Evolutionary conservation across 2,888 invertebrate species (phyloP), one percentile per base, ranked within the genome.

Genomic region (Dorcus hopei): DNA sequence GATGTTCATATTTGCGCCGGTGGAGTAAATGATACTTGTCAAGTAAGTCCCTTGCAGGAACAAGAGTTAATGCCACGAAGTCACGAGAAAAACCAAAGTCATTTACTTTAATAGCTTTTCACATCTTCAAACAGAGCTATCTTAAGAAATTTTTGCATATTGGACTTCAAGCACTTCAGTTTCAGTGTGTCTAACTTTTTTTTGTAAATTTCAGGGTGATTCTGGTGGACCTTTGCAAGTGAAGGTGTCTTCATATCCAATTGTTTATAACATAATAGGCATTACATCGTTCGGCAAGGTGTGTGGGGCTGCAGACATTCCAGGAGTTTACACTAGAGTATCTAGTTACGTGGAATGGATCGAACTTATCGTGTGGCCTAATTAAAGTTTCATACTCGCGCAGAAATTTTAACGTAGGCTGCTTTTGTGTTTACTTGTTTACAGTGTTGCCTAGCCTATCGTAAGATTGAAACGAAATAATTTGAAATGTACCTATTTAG

Each of bases 321-420:
- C 80, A 4, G 80, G 78, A 3, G 72, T 80, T 11, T 81, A 79
- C 54, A 85, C 86, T 0, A 77, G 81, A 43, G 82, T 87, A 0
- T 79, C 78, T 3, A 49, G 79, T 47, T 87, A 81, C 65, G 66
- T 84, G 1, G 72, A 81, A 6, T 87, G 87, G 87, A 82, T 87
- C 26, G 85, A 86, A 69, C 74, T 72, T 39, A 71, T 79, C 19
- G 82, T 86, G 19, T 87, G 87, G 87, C 77, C 80, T 9, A 56
- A 43, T 16, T 59, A 39, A 50, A 11, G 61, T 58, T 59, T 68
- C 7, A 2, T 11, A 1, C 7, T 8, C 3, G 9, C 3, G 9
- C n/a, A 41, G n/a, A 14, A 11, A 11, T 9, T 41, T 11, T 41
- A 41, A 41, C 7, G n/a, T n/a, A 41, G 14, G 4, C 41, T n/a